phyloP scores from a whole-genome alignment of 2,113 vertebrate genomes.

The Grus americana region DNA sequence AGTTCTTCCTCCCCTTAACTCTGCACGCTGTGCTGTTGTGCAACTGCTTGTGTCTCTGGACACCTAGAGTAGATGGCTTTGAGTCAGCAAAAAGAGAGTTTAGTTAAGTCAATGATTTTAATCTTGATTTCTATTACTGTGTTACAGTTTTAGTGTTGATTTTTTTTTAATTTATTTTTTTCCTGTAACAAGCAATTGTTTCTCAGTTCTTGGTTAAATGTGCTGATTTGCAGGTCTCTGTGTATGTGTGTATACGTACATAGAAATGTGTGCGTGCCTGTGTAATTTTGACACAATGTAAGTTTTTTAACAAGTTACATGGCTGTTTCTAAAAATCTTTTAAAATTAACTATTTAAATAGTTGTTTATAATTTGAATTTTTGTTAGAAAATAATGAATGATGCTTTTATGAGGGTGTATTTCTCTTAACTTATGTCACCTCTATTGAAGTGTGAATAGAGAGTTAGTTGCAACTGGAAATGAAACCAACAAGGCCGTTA shows the following conservation, averaged over 20 bases:
- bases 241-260: no score
- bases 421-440: background rate
- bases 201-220: background rate
- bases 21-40: background rate
- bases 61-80: background rate
- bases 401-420: background rate
- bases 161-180: background rate
- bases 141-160: background rate
- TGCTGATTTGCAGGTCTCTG: background rate
- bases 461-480: background rate
- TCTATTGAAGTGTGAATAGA: background rate
- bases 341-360: background rate
- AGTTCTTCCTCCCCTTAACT: accelerated
- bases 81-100: background rate
- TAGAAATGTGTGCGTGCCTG: background rate
- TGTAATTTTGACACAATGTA: background rate
- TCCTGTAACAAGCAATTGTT: background rate
- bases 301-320: background rate
- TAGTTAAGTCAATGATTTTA: background rate
- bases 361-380: background rate
- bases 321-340: background rate
- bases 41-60: background rate
- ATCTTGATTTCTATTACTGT: background rate
- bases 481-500: background rate
- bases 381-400: background rate